A percentile compares a stretch with the other conserved stretches of the same genome.
phyloP scores from a whole-genome alignment of 2,113 vertebrate genomes.

The Dolichallabes microphthalmus region DNA sequence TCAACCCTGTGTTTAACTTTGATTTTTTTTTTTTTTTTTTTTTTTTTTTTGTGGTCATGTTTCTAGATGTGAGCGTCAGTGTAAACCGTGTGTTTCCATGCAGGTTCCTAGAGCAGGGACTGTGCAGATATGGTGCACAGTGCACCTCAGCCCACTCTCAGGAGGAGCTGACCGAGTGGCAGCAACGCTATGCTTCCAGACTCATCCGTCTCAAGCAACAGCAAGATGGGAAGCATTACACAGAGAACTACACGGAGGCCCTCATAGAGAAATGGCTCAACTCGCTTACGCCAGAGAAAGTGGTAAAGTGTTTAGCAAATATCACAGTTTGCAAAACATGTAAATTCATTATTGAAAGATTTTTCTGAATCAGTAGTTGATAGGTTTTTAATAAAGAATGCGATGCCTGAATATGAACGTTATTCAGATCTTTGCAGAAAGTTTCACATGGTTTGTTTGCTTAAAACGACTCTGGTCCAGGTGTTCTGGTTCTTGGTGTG shows the following conservation, averaged over 20 bases:
- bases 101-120: slow-evolving; percentile 95
- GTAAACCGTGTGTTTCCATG: neutral
- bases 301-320: slow-evolving; percentile 73
- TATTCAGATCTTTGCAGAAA: neutral
- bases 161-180: slow-evolving; percentile 97
- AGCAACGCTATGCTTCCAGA: slow-evolving; percentile 91
- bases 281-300: slow-evolving; percentile 95
- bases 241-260: slow-evolving; percentile 95
- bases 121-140: slow-evolving; percentile 96
- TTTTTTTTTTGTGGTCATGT: neutral
- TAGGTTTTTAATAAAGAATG: neutral
- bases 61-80: neutral
- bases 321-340: neutral
- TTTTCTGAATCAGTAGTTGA: neutral
- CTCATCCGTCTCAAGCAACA: slow-evolving; percentile 94
- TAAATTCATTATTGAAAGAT: neutral
- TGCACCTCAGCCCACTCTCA: slow-evolving; percentile 98
- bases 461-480: too few relatives aligned
- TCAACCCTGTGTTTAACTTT: too few relatives aligned
- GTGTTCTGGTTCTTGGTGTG: too few relatives aligned
- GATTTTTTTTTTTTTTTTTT: too few relatives aligned
- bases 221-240: slow-evolving; percentile 93
- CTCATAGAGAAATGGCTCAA: slow-evolving; percentile 99
- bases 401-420: neutral
- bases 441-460: neutral